Evolutionary conservation across 1,140 invertebrate genomes (phyloP), one percentile per base, ranked within the genome.

Genomic region (Calycopis cecrops): DNA sequence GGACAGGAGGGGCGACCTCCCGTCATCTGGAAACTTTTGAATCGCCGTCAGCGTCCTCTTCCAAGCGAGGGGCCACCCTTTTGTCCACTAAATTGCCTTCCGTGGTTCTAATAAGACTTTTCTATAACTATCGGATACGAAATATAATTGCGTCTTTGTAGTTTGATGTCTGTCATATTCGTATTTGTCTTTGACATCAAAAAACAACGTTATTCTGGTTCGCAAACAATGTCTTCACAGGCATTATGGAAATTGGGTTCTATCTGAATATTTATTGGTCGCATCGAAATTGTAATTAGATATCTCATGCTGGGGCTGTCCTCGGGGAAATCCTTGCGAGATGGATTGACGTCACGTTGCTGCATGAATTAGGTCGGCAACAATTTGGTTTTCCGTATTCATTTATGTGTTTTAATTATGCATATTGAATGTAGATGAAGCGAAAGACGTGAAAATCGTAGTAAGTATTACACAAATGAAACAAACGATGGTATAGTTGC

Each of bases 201-300:
- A 73, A 37, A 37, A 10, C 9, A 37, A 37, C 35, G 9, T 37
- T 4, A 37, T 37, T 37, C 9, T 44, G n/a, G 9, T 16, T 44
- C 35, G 4, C 4, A 49, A 18, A 51, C 28, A 35, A 16, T 50
- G 12, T 50, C 28, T 35, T 12, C 48, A 33, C 40, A 37, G 38
- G 50, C 28, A 55, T 52, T 55, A 59, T 59, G 52, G 50, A 58
- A 54, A 65, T 58, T 62, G 11, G 11, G 16, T n/a, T 33, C 66
- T 67, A 83, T 81, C 77, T 69, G 77, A 85, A 85, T 82, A 85
- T 85, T 85, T 85, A 85, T 84, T 81, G 76, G 68, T 57, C 59
- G 68, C 64, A 79, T 77, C 71, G 72, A 77, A 77, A 79, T 77
- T 69, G 63, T 78, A 83, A 82, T 85, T 81, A 82, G 76, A 77